Evolutionary conservation across 2,113 vertebrate genomes (phyloP).

Genomic region (Charadrius vociferus): DNA sequence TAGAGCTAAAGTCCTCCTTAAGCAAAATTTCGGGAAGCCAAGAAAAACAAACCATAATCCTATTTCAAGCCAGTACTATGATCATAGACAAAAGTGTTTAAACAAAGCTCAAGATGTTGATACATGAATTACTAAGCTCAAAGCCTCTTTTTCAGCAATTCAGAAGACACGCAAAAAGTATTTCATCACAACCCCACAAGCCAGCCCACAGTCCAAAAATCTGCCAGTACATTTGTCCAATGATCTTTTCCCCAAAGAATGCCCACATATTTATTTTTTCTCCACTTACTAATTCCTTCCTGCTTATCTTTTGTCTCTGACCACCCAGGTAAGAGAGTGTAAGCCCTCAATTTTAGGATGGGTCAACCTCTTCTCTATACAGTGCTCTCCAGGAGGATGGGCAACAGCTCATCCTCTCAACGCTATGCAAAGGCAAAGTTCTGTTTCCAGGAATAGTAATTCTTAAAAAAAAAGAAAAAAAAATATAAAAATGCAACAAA

Average conservation of each 20-base stretch:
- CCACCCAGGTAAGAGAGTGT: not conserved
- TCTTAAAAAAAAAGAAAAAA: not conserved
- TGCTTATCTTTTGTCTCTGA: not conserved
- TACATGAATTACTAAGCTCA: not conserved
- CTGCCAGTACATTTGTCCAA: not conserved
- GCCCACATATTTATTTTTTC: not conserved
- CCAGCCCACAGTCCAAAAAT: not conserved
- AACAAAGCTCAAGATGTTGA: constrained; percentile 21
- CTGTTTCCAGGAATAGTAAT: not conserved
- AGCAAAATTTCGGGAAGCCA: not conserved
- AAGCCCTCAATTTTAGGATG: not conserved
- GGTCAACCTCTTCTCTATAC: not conserved
- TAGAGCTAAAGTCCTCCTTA: not conserved
- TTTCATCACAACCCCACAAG: not conserved
- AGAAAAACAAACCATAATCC: constrained; percentile 38
- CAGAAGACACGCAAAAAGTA: not conserved
- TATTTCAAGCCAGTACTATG: not conserved
- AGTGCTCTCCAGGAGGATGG: not conserved
- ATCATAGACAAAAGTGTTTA: not conserved
- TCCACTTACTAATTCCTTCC: not conserved
- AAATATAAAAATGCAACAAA: not conserved
- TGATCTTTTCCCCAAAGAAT: not conserved
- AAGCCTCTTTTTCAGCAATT: not conserved
- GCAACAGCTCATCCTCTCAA: fast-evolving
- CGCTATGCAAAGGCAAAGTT: not conserved